Conservation (phyloP, 2,113 vertebrate genomes). For the Cyprinodon brontotheroides region DNA sequence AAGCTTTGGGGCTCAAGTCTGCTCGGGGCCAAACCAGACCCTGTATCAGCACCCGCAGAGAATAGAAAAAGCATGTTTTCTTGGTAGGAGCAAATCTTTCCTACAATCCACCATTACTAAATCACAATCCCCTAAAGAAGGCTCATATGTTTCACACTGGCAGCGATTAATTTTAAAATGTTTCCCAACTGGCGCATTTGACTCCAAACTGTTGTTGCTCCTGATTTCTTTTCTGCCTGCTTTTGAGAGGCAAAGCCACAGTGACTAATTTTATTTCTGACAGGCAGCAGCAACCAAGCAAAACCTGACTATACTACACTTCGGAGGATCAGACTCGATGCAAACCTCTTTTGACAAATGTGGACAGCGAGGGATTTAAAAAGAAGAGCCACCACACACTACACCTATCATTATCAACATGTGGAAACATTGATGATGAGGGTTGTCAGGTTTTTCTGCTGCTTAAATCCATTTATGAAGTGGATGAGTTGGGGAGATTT, state of each 20-base stretch:
- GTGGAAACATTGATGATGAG: constrained; percentile 12
- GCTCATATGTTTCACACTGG: constrained; percentile 39
- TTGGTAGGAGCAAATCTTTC: constrained; percentile 47
- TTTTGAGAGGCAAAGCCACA: constrained; percentile 1
- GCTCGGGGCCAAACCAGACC: constrained; percentile 36
- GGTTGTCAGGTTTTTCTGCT: constrained; percentile 32
- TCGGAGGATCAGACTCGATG: constrained; percentile 23
- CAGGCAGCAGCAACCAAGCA: constrained; percentile 13
- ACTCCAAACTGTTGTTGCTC: constrained; percentile 30
- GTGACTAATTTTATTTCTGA: constrained; percentile 33
- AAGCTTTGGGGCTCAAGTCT: constrained; percentile 45
- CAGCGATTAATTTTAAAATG: constrained; percentile 44
- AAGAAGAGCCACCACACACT: constrained; percentile 2
- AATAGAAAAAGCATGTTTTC: constrained; percentile 55
- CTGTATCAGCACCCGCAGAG: constrained; percentile 27
- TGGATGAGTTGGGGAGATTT: constrained; percentile 37
- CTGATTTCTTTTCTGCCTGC: constrained; percentile 20
- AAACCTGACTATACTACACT: constrained; percentile 3
- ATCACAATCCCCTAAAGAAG: constrained; percentile 52
- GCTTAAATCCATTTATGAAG: constrained; percentile 19
- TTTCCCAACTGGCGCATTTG: constrained; percentile 35
- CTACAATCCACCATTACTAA: constrained; percentile 48
- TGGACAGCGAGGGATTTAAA: constrained; percentile 10
- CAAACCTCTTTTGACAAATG: constrained; percentile 22
- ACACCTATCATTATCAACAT: neutral